Conservation (phyloP, 2,113 vertebrate genomes). For the Scomber scombrus region DNA sequence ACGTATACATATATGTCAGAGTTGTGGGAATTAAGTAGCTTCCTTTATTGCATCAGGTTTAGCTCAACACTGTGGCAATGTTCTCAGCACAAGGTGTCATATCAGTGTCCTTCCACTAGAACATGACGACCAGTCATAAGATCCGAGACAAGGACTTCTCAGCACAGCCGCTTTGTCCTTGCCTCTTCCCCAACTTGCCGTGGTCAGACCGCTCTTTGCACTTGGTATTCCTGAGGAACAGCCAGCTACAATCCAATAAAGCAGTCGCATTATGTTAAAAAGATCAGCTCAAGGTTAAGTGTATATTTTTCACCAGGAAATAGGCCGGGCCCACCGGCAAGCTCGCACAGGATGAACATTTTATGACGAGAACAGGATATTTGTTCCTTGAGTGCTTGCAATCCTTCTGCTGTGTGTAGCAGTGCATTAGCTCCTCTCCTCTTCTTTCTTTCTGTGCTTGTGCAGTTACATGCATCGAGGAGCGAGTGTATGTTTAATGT, state of each 20-base stretch:
- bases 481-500: constrained; percentile 15
- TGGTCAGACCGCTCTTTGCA: constrained; percentile 29
- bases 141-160: constrained; percentile 10
- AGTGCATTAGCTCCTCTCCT: constrained; percentile 61
- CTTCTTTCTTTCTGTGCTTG: neutral
- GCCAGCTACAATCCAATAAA: constrained; percentile 52
- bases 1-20: neutral
- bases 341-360: constrained; percentile 68
- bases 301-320: constrained; percentile 59
- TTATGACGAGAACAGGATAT: constrained; percentile 74
- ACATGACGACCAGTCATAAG: constrained; percentile 8
- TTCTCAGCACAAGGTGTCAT: constrained; percentile 17
- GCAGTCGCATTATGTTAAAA: constrained; percentile 61
- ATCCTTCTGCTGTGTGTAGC: constrained; percentile 32
- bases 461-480: neutral
- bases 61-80: neutral
- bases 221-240: constrained; percentile 51
- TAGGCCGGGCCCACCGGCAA: constrained; percentile 24
- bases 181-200: constrained; percentile 4
- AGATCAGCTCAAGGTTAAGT: constrained; percentile 74
- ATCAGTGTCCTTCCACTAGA: constrained; percentile 11
- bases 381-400: constrained; percentile 70
- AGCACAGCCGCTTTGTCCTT: constrained; percentile 29
- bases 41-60: neutral
- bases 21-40: constrained; percentile 1